Evolutionary conservation across 1,140 invertebrate genomes (phyloP), one percentile per base, ranked within the genome.

Genomic region (Drosophila repleta): DNA sequence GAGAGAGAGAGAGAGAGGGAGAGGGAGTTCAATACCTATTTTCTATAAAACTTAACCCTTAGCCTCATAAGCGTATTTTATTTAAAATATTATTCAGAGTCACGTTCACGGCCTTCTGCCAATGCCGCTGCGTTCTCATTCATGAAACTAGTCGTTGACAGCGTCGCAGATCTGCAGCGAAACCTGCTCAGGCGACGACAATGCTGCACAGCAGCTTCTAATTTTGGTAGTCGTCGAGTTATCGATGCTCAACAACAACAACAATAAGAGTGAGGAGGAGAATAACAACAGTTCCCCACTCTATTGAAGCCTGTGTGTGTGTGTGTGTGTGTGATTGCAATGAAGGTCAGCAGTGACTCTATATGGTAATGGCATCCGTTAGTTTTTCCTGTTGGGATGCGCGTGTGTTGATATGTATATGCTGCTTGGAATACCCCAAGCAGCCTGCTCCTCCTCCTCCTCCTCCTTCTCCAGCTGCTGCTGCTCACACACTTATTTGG

Each of bases 281-380:
- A 45, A 43, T 15, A 43, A 48, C 37, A 68, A 41, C 56, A 43
- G 60, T 65, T 71, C 56, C 21, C 57, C 55, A 49, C 56, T 69
- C 48, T 49, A 49, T 24, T 49, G 43, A 13, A 53, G 73, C 37
- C 39, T 67, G 55, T 78, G 70, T 82, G 29, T 67, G 60, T 78
- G 70, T 82, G 76, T 87, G 29, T 67, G 60, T 78, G 70, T 82
- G 76, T 87, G 82, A 81, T 76, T 88, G 82, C 83, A 88, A 88
- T 88, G 83, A 88, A 88, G 83, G 83, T 87, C 83, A 88, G 76
- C 83, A 62, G 67, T 48, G 79, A 52, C 83, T 76, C 74, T 88
- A 88, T 88, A 88, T 88, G 83, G 83, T 83, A 88, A 87, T 87
- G 83, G 83, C 76, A 87, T 87, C 83, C 83, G 83, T 88, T 88